Evolutionary conservation across 2,797 vertebrate genomes (phyloP).

Genomic region (Micrastur ruficollis): DNA sequence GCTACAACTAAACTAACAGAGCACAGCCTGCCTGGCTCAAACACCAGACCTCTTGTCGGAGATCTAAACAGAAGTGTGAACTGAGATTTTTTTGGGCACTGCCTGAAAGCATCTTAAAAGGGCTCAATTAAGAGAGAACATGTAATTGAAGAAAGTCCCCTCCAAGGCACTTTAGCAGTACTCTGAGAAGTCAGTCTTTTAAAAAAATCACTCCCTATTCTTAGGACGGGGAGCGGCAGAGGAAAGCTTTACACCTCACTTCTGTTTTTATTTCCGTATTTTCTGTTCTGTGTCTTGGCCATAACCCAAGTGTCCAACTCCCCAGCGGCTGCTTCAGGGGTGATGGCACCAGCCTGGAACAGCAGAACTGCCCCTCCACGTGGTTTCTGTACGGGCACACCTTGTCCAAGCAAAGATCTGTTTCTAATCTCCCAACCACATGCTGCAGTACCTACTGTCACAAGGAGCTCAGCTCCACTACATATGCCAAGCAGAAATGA

Average conservation of each 20-base stretch:
- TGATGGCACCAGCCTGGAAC: background rate
- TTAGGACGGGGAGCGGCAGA: rapidly evolving
- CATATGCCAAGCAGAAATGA: background rate
- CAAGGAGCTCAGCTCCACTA: background rate
- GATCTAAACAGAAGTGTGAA: background rate
- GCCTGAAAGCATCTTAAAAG: background rate
- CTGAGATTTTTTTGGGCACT: background rate
- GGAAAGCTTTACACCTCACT: background rate
- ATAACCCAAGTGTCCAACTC: background rate
- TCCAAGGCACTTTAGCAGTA: background rate
- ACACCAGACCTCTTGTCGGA: background rate
- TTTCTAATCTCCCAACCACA: rapidly evolving
- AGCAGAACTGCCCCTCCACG: background rate
- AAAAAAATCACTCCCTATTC: background rate
- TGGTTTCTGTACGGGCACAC: background rate
- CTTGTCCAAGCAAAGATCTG: background rate
- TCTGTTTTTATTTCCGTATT: background rate
- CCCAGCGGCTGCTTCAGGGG: background rate
- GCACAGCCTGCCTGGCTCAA: background rate
- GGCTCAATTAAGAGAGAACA: background rate
- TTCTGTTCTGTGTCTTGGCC: background rate
- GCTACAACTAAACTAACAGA: background rate
- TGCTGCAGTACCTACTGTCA: background rate
- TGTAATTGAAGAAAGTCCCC: background rate
- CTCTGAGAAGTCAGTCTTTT: background rate